Base-by-base conservation (phyloP, 2,113 vertebrate species). In the Lagopus muta region DNA sequence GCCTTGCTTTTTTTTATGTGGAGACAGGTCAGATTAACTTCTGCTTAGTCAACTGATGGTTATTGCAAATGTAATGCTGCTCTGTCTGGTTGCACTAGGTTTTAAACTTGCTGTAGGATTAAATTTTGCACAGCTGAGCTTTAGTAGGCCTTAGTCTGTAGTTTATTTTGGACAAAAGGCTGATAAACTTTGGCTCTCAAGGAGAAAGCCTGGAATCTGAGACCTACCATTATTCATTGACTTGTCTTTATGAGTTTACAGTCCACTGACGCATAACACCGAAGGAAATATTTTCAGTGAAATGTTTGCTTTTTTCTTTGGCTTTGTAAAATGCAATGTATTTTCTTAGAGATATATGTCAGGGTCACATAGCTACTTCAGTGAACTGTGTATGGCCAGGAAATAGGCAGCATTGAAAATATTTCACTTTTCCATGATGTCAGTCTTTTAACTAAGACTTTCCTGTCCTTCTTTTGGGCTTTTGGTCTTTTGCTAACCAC, bases 141-240 rank as follows among this genome's bases (percentile, higher is more conserved):
- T 95, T 81, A 72, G 79, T 71, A 54, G 66, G 77, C 69, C 88
- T 67, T 74, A 40, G 7, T 40, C 60, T 93, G 45, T 85, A 89
- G 92, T 94, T 94, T 89, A 79, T 88, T 95, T 95, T 94, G 83
- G 88, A 93, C 24, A 80, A 91, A 96, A 93, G 72, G 11, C 50
- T 94, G 97, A 91, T 94, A 92, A 96, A 94, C 96, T 95, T 95
- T 94, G 87, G 61, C 81, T 95, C 62, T 95, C 43, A 6, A 61
- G 74, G 86, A 93, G 60, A 89, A 90, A 93, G 66, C 80, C 77
- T 88, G 82, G 81, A 95, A 95, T 92, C 77, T 75, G 62, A 88
- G 57, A 74, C 75, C 50, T n/a, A 38, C 82, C 86, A 80, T 96
- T 96, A 94, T 92, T 94, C 91, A 91, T 54, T 93, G 79, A 77